These are phyloP conservation scores for Cinara cedri DNA, from an alignment of 2,888 invertebrate genomes.

Conservation along the genomic window DNA sequence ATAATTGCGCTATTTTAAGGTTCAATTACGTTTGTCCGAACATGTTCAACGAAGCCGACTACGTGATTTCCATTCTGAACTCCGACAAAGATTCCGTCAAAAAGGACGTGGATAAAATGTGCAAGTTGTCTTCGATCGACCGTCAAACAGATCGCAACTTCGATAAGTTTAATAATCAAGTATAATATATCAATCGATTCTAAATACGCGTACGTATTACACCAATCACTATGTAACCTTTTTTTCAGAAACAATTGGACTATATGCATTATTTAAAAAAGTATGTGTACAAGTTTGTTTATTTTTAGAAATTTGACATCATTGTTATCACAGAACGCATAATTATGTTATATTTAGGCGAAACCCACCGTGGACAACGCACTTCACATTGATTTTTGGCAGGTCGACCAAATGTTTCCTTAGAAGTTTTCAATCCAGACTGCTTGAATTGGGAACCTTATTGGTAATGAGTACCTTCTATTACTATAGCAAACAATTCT, in stretches of 20 bases:
- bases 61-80: constrained; percentile 35
- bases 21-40: constrained; percentile 33
- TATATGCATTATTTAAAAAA: constrained; percentile 29
- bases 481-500: no score
- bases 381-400: constrained; percentile 4
- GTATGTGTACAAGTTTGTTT: no score
- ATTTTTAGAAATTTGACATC: no score
- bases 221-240: background rate
- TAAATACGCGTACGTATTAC: background rate
- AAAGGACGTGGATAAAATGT: constrained; percentile 33
- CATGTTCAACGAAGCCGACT: constrained; percentile 50
- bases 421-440: constrained; percentile 18
- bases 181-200: background rate
- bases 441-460: constrained; percentile 29
- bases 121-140: constrained; percentile 28
- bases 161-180: constrained; percentile 10
- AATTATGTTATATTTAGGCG: background rate
- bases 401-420: constrained; percentile 40
- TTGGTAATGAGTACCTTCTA: no score
- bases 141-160: background rate
- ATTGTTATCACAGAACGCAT: no score
- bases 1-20: constrained; percentile 10
- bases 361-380: constrained; percentile 23
- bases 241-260: constrained; percentile 18
- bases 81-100: constrained; percentile 16